Base-by-base conservation (phyloP, 2,797 vertebrate species). In the Streptopelia turtur region DNA sequence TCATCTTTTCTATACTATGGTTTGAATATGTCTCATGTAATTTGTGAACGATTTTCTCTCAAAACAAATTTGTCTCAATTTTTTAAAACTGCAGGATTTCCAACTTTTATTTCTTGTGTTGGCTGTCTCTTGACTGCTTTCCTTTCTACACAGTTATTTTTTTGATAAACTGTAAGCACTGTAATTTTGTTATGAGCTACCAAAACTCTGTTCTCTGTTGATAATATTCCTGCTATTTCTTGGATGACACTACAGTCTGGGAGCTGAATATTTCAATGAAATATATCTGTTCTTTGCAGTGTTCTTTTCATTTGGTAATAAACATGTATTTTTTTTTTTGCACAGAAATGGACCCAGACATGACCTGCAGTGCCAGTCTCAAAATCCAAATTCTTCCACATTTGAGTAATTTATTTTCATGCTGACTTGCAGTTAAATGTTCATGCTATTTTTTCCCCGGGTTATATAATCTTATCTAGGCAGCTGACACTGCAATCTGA, bases 401-500 rank as follows among this genome's bases (percentile, higher is more conserved):
- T 92, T 95, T 55, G 74, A 92, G 81, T 83, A 10, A 43, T 93
- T 95, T 93, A 52, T 93, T 95, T 91, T 95, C 75, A 45, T 83
- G 91, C 96, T 97, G 94, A 94, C 83, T 96, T 95, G 93, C 92
- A 92, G 77, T 93, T 96, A 77, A 57, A 84, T 80, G 75, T 83
- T 90, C 45, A 57, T 2, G 24, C 83, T 92, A 39, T 95, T 95
- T 96, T 94, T 95, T 55, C 85, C 23, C 30, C 68, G 83, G 14
- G 41, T 94, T 97, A 94, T 87, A 95, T 94, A 96, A 95, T 84
- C 79, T 93, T 92, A 93, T 93, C 75, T 80, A 59, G 86, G 91
- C 94, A 91, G 93, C 95, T 96, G 95, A 96, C 88, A 59, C 75
- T 89, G 95, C 95, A 95, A 75, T 94, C 90, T 87, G 70, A 93